phyloP scores from a whole-genome alignment of 2,797 vertebrate genomes.

The Craterocephalus amniculus region DNA sequence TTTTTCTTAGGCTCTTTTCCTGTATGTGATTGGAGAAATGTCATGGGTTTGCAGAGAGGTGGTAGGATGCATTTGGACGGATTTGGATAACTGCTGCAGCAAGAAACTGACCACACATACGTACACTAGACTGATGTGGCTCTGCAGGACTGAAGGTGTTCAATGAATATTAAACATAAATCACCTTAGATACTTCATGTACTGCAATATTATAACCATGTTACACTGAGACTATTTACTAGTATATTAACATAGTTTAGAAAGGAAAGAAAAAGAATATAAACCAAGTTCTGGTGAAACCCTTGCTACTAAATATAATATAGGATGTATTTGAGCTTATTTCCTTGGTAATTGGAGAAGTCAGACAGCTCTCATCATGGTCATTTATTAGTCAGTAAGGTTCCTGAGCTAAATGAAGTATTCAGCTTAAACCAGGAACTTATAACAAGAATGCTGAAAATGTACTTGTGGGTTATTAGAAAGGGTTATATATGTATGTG shows the following conservation, averaged over 20 bases:
- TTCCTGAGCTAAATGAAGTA: background rate
- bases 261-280: background rate
- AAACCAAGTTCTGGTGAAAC: background rate
- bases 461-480: background rate
- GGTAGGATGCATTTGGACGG: background rate
- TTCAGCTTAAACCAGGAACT: background rate
- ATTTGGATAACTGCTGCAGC: background rate
- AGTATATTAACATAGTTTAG: background rate
- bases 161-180: no score
- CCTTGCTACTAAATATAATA: background rate
- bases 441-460: background rate
- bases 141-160: background rate
- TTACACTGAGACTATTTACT: no score
- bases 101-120: background rate
- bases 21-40: background rate
- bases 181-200: no score
- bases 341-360: background rate
- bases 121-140: background rate
- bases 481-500: no score
- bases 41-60: background rate
- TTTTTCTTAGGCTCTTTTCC: background rate
- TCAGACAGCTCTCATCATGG: background rate
- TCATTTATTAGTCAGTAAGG: background rate
- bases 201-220: no score
- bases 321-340: background rate